Evolutionary conservation across 1,140 invertebrate genomes (phyloP).

Genomic region (Tenebrio molitor): DNA sequence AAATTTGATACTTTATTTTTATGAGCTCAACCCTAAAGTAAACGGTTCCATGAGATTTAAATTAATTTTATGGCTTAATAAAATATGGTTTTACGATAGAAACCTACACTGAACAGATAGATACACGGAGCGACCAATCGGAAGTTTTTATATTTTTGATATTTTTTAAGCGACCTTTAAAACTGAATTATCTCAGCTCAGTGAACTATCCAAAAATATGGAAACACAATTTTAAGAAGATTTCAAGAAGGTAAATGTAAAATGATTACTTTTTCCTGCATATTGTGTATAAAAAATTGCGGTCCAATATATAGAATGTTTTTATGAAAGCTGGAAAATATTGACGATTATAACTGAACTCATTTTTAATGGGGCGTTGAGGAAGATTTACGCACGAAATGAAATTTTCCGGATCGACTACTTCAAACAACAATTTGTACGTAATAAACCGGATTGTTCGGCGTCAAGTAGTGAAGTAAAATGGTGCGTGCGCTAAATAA

Average conservation of each 20-base stretch:
- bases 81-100: constrained; percentile 42
- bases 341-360: background rate
- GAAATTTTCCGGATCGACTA: background rate
- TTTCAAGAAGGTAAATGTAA: background rate
- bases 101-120: background rate
- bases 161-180: constrained; percentile 2
- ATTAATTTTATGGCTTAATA: constrained; percentile 40
- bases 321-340: background rate
- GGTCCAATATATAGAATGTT: background rate
- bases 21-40: constrained; percentile 36
- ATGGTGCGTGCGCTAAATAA: constrained; percentile 14
- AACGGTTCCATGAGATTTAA: constrained; percentile 12
- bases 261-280: background rate
- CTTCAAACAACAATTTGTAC: background rate
- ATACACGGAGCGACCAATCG: too few species aligned
- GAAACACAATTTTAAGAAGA: constrained; percentile 1
- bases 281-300: constrained; percentile 17
- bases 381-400: background rate
- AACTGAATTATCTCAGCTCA: constrained; percentile 22
- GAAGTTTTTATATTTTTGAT: too few species aligned
- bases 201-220: constrained; percentile 1
- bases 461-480: constrained; percentile 1
- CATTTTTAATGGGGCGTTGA: constrained; percentile 8
- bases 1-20: constrained; percentile 39
- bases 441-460: constrained; percentile 19